Evolutionary conservation across 2,797 vertebrate genomes (phyloP).

Genomic region (Chaetophractus vellerosus): DNA sequence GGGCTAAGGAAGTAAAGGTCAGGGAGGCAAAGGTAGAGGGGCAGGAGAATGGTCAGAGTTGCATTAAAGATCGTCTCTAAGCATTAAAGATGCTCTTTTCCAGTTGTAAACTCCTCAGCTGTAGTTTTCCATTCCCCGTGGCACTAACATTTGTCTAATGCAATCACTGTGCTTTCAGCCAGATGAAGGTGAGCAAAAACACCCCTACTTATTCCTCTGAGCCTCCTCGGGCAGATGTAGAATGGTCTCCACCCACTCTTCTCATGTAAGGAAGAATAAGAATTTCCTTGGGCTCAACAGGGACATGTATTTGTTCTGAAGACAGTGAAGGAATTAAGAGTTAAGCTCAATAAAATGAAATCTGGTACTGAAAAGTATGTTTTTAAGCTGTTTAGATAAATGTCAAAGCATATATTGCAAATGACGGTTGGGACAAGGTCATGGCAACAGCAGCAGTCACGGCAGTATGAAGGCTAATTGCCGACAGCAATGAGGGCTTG

Average conservation of each 20-base stretch:
- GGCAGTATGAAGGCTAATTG: not conserved
- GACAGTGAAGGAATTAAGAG: slow-evolving; percentile 66
- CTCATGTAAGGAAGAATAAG: not conserved
- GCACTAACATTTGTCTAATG: slow-evolving; percentile 11
- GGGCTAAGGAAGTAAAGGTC: not conserved
- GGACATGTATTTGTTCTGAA: slow-evolving; percentile 69
- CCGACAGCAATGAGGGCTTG: not conserved
- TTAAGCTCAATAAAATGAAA: slow-evolving; percentile 76
- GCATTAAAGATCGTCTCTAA: not conserved
- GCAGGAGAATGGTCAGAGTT: not conserved
- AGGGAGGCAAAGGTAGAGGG: not conserved
- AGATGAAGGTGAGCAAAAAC: slow-evolving; percentile 15
- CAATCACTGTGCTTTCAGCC: not conserved
- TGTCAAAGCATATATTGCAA: slow-evolving; percentile 61
- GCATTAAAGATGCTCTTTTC: slow-evolving; percentile 12
- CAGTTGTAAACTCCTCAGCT: not conserved
- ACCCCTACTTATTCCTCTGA: rapidly evolving
- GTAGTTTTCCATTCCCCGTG: slow-evolving; percentile 70
- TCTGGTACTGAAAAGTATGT: slow-evolving; percentile 71
- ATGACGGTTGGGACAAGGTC: slow-evolving; percentile 57
- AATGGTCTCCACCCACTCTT: not conserved
- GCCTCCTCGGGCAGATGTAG: slow-evolving; percentile 39
- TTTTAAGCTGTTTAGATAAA: slow-evolving; percentile 70
- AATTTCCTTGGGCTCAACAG: slow-evolving; percentile 59
- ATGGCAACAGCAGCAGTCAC: not conserved